Evolutionary conservation across 2,797 vertebrate species (phyloP).

Genomic region (Smutsia temminckii): DNA sequence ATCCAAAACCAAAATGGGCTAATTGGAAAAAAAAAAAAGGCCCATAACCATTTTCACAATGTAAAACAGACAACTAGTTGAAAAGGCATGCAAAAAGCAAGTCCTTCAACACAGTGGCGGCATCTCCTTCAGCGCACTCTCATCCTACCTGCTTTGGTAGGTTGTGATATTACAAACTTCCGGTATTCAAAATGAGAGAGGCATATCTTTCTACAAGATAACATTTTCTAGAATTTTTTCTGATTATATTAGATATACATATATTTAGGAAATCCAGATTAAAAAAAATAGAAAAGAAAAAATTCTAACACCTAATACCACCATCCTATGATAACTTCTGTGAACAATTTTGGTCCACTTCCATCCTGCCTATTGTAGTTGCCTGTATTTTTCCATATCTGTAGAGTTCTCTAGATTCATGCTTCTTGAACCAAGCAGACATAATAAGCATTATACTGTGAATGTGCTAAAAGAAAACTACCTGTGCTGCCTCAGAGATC

Average conservation of each 20-base stretch:
- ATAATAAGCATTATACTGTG: background rate
- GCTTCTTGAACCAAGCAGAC: background rate
- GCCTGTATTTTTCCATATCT: background rate
- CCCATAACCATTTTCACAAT: background rate
- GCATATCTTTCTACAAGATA: background rate
- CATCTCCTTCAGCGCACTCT: background rate
- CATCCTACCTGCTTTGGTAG: background rate
- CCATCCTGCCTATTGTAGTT: background rate
- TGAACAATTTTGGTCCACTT: background rate
- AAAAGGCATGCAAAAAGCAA: background rate
- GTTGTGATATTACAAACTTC: background rate
- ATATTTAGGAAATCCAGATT: background rate
- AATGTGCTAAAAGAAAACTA: background rate
- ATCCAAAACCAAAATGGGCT: slow-evolving; percentile 22
- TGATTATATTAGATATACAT: background rate
- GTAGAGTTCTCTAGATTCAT: background rate
- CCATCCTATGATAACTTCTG: background rate
- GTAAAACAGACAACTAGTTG: background rate
- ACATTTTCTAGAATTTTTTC: background rate
- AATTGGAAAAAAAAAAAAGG: background rate
- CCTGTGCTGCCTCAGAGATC: background rate
- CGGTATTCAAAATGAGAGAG: accelerated
- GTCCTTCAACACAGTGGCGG: accelerated
- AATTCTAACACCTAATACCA: background rate
- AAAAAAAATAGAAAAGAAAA: background rate